Base-by-base conservation (phyloP, 2,113 vertebrate species). In the Hyperoodon ampullatus region DNA sequence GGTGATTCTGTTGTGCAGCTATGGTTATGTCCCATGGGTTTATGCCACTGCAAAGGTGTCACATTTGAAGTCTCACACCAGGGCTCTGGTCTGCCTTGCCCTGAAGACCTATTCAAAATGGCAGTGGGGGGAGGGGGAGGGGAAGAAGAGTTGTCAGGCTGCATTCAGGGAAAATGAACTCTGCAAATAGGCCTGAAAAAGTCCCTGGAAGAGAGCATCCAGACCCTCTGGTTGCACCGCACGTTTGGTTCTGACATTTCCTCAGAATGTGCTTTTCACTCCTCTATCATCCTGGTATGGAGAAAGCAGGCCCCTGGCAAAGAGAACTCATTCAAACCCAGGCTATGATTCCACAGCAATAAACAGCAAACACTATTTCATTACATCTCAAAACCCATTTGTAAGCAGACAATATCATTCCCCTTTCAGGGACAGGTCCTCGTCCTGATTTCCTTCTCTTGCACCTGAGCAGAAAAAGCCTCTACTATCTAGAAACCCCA, bases 261-360 rank as follows among this genome's bases (percentile, higher is more conserved):
- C 6, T 90, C 50, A 75, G 44, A 88, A n/a, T 3, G 6, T 93
- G 39, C 28, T 72, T 95, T 90, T 81, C 19, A 19, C 35, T 85
- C 70, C 88, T 81, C 24, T 26, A 30, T 70, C 80, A 19, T 87
- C 28, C 74, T 83, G 21, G 5, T 68, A 55, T 63, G 68, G 55
- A 87, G 90, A 89, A 97, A 98, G 92, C 0, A 68, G 86, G 53
- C 2, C 78, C 65, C 30, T 28, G 47, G 77, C 33, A 93, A 89
- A 91, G 65, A 14, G 15, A 84, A 42, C 3, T 21, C 28, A 39
- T 30, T 93, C 81, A 63, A 91, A 96, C 11, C 71, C 16, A 94
- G 30, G 33, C 39, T 63, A 70, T 83, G 53, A 66, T 87, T 77
- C 44, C 71, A 75, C 6, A 75, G 50, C 44, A 71, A 86, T 2